Percentiles rank a stretch among this genome's conserved stretches.
These are phyloP conservation scores for Eutolmus rufibarbis DNA, from an alignment of 2,888 invertebrate genomes.

Conservation along the genomic window DNA sequence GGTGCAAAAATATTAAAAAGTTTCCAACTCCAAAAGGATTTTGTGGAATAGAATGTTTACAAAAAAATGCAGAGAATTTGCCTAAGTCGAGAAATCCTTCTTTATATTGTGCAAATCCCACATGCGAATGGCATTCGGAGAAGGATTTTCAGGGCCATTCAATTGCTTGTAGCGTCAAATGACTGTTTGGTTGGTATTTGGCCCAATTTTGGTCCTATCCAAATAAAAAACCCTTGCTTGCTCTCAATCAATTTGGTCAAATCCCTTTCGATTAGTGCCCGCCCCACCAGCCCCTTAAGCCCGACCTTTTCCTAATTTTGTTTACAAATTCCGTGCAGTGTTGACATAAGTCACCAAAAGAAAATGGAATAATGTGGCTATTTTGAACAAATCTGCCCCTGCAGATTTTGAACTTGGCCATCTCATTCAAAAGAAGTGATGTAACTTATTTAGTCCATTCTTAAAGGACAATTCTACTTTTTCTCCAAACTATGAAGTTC, in stretches of 20 bases:
- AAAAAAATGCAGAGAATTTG: background rate
- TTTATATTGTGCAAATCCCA: background rate
- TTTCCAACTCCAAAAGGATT: background rate
- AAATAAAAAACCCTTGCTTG: conserved; percentile 28
- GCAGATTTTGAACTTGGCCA: background rate
- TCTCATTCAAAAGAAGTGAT: background rate
- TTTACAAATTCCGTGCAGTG: conserved; percentile 6
- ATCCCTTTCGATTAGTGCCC: conserved; percentile 31
- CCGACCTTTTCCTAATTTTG: conserved; percentile 21
- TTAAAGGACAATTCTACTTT: background rate
- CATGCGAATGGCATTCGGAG: background rate
- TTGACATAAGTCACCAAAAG: conserved; percentile 13
- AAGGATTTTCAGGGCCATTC: background rate
- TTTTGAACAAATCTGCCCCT: background rate
- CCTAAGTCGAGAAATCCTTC: background rate
- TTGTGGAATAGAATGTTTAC: background rate
- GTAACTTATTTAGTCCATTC: background rate
- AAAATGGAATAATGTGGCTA: background rate
- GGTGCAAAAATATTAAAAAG: too few relatives aligned
- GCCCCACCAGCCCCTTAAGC: background rate
- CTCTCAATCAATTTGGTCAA: conserved; percentile 38
- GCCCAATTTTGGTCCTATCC: conserved; percentile 28
- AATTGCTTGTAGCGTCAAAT: background rate
- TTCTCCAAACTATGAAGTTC: background rate
- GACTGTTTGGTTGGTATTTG: background rate